Base-by-base conservation (phyloP, 2,113 vertebrate species). In the Ovis aries region DNA sequence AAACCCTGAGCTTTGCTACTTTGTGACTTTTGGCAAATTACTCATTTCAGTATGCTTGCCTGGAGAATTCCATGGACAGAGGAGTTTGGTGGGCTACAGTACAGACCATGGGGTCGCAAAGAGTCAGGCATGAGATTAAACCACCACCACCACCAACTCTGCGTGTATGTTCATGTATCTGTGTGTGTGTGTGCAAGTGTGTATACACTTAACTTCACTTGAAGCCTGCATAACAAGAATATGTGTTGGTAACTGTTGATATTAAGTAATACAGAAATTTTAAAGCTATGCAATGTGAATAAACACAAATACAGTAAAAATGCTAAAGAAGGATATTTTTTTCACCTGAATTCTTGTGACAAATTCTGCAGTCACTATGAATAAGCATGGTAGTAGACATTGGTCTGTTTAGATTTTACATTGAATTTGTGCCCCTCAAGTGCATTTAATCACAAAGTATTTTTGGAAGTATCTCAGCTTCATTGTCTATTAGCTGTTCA, bases 281-380 rank as follows among this genome's bases (percentile, higher is more conserved):
- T 87, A 96, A 92, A 97, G 85, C 83, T 90, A 10, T 97, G 48
- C 0, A 0, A 55, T 97, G 85, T 97, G 80, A 97, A 92, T 64
- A 96, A 80, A 84, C 53, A 53, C 82, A 93, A 40, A 60, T 95
- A 14, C 74, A 88, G 85, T 97, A 93, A 97, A 97, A 81, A 86
- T 97, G 59, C 95, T 96, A 97, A 94, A 97, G 97, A 97, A 98
- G 90, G 88, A 98, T 95, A 95, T 98, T 95, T 97, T 97, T 74
- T 98, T 97, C 71, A 55, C 93, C 48, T 92, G 96, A 2, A 0
- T 97, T 97, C 90, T 98, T 95, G 90, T 95, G 96, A 95, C 82
- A 91, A 88, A 57, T 91, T 94, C 88, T 97, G 90, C 95, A 98
- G 88, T 98, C 96, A 91, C 88, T 98, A 36, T 86, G 57, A 96